Evolutionary conservation across 2,113 vertebrate genomes (phyloP), one percentile per base, ranked within the genome.

Genomic region (Ia io): DNA sequence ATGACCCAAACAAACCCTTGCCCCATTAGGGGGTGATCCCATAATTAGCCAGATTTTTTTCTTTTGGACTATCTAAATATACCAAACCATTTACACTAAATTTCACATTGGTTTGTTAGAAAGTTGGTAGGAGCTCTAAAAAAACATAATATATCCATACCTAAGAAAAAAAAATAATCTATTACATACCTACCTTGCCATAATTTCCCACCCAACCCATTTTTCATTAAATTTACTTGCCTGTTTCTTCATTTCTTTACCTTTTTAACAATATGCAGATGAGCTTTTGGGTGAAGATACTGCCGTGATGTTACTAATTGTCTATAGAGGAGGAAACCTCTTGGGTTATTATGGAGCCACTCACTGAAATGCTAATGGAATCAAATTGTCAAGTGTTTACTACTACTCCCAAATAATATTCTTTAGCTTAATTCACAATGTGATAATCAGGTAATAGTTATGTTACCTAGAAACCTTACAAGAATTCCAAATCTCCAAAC

Each of bases 231-330:
- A 88, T 61, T 65, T 53, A 74, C 30, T 78, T 91, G 30, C 69
- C 71, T 92, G 30, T 76, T 92, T 78, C 30, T 82, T 90, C 17
- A 79, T 85, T 89, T 93, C 71, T 92, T 49, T 32, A 86, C 30
- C 47, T 77, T 20, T 23, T 92, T 59, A 73, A 28, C 42, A 84
- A 47, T 17, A 5, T n/a, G 47, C 1, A 89, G 22, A 37, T 74
- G 56, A 83, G 56, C 63, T 49, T 78, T 71, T 20, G n/a, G 14
- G 16, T 92, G 7, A 78, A 16, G 4, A 37, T 32, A 13, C 1
- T 25, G 13, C 28, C 42, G 10, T 82, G 71, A 69, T 17, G 71
- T 63, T 12, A 93, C 44, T 76, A 53, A 56, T 67, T 84, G 16
- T 76, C 85, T 42, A 93, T 10, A 70, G 56, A 87, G 30, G 40